phyloP scores from a whole-genome alignment of 2,888 invertebrate species.

The Leistus spinibarbis region DNA sequence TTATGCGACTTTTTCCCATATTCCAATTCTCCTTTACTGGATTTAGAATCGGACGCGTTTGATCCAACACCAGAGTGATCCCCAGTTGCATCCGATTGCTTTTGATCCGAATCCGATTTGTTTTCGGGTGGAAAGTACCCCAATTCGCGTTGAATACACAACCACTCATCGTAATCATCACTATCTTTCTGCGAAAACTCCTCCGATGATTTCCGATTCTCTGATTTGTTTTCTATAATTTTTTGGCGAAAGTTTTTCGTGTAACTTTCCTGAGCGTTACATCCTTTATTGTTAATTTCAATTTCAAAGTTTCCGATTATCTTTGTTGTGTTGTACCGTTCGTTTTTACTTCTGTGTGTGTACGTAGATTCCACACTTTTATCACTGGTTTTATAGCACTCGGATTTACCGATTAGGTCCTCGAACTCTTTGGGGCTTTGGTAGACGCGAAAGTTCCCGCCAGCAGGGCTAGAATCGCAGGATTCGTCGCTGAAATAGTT shows the following conservation, averaged over 20 bases:
- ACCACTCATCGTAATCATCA: conserved; percentile 70
- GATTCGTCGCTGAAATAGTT: conserved; percentile 32
- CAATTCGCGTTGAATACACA: conserved; percentile 70
- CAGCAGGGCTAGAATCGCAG: background rate
- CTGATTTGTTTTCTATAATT: conserved; percentile 19
- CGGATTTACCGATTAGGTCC: conserved; percentile 1
- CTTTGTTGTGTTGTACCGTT: conserved; percentile 29
- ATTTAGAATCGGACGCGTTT: conserved; percentile 27
- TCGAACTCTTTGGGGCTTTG: conserved; percentile 19
- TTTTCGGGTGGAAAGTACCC: conserved; percentile 56
- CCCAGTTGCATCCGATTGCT: background rate
- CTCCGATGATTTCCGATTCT: conserved; percentile 9
- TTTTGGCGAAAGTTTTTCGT: conserved; percentile 25
- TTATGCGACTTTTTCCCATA: conserved; percentile 22
- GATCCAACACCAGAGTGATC: background rate
- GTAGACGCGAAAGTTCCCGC: conserved; percentile 10
- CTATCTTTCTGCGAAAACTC: conserved; percentile 11
- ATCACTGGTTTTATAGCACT: background rate
- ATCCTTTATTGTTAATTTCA: conserved; percentile 33
- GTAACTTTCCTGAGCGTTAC: conserved; percentile 26
- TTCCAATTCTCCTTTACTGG: conserved; percentile 22
- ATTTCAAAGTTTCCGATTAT: conserved; percentile 36
- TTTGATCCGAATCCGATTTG: background rate
- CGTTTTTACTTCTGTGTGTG: background rate
- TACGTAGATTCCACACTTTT: background rate